Conservation (phyloP, 1,140 invertebrate species). For the Lordiphosa collinella region DNA sequence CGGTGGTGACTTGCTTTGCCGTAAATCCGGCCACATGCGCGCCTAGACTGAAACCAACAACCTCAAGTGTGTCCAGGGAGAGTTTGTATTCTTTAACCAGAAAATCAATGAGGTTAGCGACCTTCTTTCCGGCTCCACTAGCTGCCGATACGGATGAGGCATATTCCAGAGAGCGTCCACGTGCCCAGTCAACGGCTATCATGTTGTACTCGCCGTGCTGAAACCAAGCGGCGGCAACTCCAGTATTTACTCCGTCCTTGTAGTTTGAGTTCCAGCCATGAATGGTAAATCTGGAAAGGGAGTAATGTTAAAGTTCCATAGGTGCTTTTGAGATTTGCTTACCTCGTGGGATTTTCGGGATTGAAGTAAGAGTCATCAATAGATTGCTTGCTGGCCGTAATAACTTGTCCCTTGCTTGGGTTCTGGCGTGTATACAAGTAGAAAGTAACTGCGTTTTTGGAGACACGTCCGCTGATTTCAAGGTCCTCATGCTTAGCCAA, state of each 20-base stretch:
- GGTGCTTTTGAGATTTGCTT: neutral
- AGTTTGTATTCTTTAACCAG: slow-evolving; percentile 79
- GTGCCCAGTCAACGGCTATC: slow-evolving; percentile 84
- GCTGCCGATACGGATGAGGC: slow-evolving; percentile 75
- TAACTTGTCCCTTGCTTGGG: slow-evolving; percentile 30
- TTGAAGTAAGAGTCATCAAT: slow-evolving; percentile 53
- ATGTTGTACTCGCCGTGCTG: slow-evolving; percentile 79
- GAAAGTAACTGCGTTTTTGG: slow-evolving; percentile 44
- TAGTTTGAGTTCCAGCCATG: slow-evolving; percentile 72
- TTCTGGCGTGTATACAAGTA: slow-evolving; percentile 55
- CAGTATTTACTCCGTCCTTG: slow-evolving; percentile 55
- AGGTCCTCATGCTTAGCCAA: slow-evolving; percentile 35
- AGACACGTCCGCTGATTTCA: slow-evolving; percentile 23
- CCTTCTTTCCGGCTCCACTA: slow-evolving; percentile 44
- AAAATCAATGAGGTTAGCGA: slow-evolving; percentile 81
- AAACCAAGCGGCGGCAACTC: slow-evolving; percentile 80
- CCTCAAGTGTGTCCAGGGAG: slow-evolving; percentile 81
- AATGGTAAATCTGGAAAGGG: slow-evolving; percentile 47
- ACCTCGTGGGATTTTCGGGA: slow-evolving; percentile 48
- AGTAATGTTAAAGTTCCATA: too few species aligned
- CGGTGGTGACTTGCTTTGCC: slow-evolving; percentile 73
- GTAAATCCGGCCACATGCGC: slow-evolving; percentile 84
- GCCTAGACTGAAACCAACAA: slow-evolving; percentile 85
- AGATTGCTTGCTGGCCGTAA: slow-evolving; percentile 22
- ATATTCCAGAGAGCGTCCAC: slow-evolving; percentile 80